Evolutionary conservation across 2,797 vertebrate genomes (phyloP).

Genomic region (Poeciliopsis paucimaculata): DNA sequence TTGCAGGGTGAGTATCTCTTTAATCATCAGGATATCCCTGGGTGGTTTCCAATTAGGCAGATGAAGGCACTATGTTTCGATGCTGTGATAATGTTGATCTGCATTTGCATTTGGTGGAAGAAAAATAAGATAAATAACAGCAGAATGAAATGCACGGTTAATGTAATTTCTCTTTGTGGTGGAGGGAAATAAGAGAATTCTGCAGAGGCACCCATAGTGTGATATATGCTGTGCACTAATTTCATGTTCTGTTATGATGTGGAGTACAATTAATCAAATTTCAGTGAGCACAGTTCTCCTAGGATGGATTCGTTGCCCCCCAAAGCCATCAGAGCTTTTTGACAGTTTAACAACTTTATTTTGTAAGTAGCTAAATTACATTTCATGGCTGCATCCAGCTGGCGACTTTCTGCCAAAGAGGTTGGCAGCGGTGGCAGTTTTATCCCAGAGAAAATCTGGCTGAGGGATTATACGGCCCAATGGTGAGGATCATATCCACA

Average conservation of each 20-base stretch:
- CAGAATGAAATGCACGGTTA: not conserved
- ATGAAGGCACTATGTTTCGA: slow-evolving; percentile 9
- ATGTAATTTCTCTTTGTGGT: not conserved
- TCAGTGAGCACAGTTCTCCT: slow-evolving; percentile 13
- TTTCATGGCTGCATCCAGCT: slow-evolving; percentile 44
- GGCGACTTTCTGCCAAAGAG: slow-evolving; percentile 44
- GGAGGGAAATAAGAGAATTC: not conserved
- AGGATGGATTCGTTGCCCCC: slow-evolving; percentile 22
- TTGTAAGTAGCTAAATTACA: slow-evolving; percentile 41
- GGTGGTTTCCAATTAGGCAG: not conserved
- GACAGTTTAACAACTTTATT: slow-evolving; percentile 45
- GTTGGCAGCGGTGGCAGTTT: slow-evolving; percentile 51
- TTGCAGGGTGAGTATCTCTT: not conserved
- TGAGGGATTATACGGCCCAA: slow-evolving; percentile 50
- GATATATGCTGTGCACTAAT: not conserved
- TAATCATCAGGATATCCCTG: slow-evolving; percentile 1
- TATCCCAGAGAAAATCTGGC: slow-evolving; percentile 52
- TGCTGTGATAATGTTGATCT: not conserved
- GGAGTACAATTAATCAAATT: slow-evolving; percentile 23
- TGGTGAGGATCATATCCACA: slow-evolving; percentile 32
- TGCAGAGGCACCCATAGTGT: not conserved
- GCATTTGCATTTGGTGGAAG: not conserved
- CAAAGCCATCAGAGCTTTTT: slow-evolving; percentile 18
- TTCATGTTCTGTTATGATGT: not conserved
- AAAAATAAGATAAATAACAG: slow-evolving; percentile 2